Percentiles rank a stretch among this genome's conserved stretches.
Evolutionary conservation across 2,888 invertebrate genomes (phyloP).

Genomic region (Fragum whitleyi): DNA sequence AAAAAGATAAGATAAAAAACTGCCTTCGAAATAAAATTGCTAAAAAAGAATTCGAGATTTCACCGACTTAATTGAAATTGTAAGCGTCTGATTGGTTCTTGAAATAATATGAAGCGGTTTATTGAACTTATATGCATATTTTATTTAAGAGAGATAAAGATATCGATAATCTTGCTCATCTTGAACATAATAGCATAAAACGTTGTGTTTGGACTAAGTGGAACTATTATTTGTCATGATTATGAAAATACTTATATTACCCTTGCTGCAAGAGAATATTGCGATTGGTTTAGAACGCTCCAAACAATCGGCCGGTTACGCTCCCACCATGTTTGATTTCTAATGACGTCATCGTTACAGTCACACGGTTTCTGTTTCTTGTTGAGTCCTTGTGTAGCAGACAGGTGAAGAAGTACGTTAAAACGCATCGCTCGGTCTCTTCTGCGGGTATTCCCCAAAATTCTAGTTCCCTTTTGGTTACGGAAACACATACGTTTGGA

Average conservation of each 20-base stretch:
- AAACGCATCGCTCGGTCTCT: slow-evolving; percentile 76
- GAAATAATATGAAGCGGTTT: too few species aligned
- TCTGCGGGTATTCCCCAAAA: slow-evolving; percentile 76
- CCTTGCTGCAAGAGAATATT: slow-evolving; percentile 32
- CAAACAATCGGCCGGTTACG: slow-evolving; percentile 58
- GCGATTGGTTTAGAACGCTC: slow-evolving; percentile 70
- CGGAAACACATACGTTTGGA: slow-evolving; percentile 68
- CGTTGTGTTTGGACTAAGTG: too few species aligned
- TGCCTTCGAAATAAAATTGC: too few species aligned
- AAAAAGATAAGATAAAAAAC: too few species aligned
- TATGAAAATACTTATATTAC: background rate
- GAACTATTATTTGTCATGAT: too few species aligned
- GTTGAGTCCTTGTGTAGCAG: slow-evolving; percentile 64
- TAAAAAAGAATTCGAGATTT: too few species aligned
- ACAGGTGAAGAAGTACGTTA: slow-evolving; percentile 72
- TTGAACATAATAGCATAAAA: too few species aligned
- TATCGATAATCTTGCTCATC: too few species aligned
- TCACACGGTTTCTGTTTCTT: slow-evolving; percentile 49
- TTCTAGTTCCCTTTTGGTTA: slow-evolving; percentile 69
- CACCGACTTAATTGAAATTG: too few species aligned
- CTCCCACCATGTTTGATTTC: slow-evolving; percentile 31
- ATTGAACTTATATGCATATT: too few species aligned
- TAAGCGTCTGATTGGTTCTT: too few species aligned
- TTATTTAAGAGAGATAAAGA: too few species aligned
- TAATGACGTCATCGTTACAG: slow-evolving; percentile 17